Evolutionary conservation across 2,113 vertebrate genomes (phyloP).

Genomic region (Benitochromis conjunctus): DNA sequence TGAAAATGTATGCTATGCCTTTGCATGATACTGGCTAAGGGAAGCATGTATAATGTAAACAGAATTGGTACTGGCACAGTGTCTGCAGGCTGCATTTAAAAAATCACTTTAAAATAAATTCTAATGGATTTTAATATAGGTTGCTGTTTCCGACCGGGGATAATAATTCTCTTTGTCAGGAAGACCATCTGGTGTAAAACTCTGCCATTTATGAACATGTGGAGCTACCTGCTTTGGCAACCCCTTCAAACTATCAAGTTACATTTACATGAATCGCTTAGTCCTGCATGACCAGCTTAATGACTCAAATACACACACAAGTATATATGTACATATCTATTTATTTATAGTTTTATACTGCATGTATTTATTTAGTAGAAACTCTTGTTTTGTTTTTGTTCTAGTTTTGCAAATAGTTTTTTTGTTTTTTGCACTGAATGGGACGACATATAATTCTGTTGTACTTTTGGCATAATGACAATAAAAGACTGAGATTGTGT

Average conservation of each 20-base stretch:
- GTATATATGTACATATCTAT: not conserved
- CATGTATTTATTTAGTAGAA: not conserved
- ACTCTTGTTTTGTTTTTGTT: not conserved
- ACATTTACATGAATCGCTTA: not conserved
- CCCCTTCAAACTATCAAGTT: not conserved
- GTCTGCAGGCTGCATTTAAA: not conserved
- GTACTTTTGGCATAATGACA: not conserved
- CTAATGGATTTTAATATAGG: not conserved
- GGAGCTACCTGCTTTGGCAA: no score
- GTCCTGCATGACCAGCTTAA: not conserved
- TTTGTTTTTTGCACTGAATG: not conserved
- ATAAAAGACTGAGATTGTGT: not conserved
- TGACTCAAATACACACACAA: not conserved
- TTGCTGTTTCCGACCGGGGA: not conserved
- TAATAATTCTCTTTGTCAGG: not conserved
- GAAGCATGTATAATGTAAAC: not conserved
- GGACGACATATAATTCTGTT: fast-evolving
- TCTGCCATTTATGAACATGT: not conserved
- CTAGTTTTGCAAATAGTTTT: not conserved
- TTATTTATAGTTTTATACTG: not conserved
- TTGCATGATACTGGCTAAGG: not conserved
- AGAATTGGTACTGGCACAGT: not conserved
- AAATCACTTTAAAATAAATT: not conserved
- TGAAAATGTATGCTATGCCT: no score
- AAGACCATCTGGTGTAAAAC: not conserved